A percentile compares a stretch with the other conserved stretches of the same genome.
phyloP scores from a whole-genome alignment of 2,888 invertebrate genomes.

The Tromatobia lineatoria region DNA sequence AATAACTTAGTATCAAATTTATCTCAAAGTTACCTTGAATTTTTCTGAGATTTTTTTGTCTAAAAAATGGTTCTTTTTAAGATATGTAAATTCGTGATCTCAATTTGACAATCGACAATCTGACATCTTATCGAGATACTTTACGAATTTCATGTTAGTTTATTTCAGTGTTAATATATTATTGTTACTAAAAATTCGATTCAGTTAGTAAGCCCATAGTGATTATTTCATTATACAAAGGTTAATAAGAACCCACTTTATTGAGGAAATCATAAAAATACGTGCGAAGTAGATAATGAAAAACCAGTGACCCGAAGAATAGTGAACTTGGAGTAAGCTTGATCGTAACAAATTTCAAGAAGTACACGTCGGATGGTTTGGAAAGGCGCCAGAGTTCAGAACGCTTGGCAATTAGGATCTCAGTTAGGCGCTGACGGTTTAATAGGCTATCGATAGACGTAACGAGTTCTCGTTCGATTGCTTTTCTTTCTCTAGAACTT shows the following conservation, averaged over 20 bases:
- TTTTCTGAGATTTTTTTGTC: too few species aligned
- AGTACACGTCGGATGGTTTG: constrained; percentile 30
- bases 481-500: background rate
- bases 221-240: too few species aligned
- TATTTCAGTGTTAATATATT: too few species aligned
- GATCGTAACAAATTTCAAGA: constrained; percentile 31
- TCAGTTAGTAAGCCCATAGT: too few species aligned
- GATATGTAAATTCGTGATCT: too few species aligned
- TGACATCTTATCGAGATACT: too few species aligned
- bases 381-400: constrained; percentile 51
- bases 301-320: background rate
- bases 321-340: constrained; percentile 4
- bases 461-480: constrained; percentile 58
- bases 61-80: too few species aligned
- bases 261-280: background rate
- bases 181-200: too few species aligned
- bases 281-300: background rate
- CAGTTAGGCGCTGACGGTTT: constrained; percentile 39
- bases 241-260: background rate
- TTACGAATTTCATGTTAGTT: too few species aligned
- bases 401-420: constrained; percentile 54
- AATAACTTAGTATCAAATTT: too few species aligned
- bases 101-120: too few species aligned
- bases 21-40: too few species aligned
- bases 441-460: constrained; percentile 54